Evolutionary conservation across 2,888 invertebrate species (phyloP), one percentile per base, ranked within the genome.

Genomic region (Drosophila buzzatii): DNA sequence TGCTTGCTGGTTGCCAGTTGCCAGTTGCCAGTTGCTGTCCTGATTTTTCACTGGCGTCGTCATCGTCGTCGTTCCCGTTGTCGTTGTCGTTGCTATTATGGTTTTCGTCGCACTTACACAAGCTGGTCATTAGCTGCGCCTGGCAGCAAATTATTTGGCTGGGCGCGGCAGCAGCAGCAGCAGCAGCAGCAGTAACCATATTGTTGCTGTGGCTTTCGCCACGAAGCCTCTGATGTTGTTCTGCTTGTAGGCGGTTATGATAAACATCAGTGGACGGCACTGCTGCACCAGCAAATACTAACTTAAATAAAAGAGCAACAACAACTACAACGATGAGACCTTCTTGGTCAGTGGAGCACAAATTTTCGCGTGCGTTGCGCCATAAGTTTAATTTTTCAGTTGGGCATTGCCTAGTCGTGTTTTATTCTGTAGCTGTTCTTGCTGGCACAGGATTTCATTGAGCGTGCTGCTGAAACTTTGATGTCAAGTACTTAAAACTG

Each of bases 71-170:
- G n/a, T 41, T 56, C 51, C n/a, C 33, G 58, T 33, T 37, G 53
- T 53, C 47, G 59, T 57, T 63, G 41, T 64, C 82, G 69, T 45
- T 45, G 45, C 45, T 45, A 45, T 45, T 45, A 45, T 45, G 45
- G 45, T 75, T 74, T n/a, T 55, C 70, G 79, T 76, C 84, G 84
- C 79, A 86, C 87, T 89, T 86, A 86, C 85, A 89, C 85, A 87
- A 82, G 74, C 72, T 86, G 80, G 89, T 85, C 89, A 85, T 85
- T 89, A 85, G 89, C 85, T 82, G 72, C 82, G 84, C 77, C 77
- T 75, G 74, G 70, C 77, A 80, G 77, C 79, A 79, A 89, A 85
- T 87, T 82, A 84, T 87, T 89, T 86, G 74, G 61, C 74, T 79
- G 89, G 79, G 87, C 66, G 76, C 67, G 82, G 71, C 82, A 57